Evolutionary conservation across 2,888 invertebrate species (phyloP).

Genomic region (Pediacus dermestoides): DNA sequence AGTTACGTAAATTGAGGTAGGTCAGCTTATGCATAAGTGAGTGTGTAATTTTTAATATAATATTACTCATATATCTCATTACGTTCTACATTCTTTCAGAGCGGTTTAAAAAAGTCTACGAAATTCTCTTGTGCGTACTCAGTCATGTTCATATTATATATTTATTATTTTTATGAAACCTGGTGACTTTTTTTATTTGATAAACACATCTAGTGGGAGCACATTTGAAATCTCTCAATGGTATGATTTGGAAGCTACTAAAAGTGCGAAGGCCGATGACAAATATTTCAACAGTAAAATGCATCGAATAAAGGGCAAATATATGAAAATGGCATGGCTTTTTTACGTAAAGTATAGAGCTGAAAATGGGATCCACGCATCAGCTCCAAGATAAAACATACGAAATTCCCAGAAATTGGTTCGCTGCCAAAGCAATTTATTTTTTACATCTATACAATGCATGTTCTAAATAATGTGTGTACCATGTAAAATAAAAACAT

Average conservation of each 20-base stretch:
- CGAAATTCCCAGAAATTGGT: conserved; percentile 47
- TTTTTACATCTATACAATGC: conserved; percentile 16
- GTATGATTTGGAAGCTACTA: conserved; percentile 23
- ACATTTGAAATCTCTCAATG: conserved; percentile 30
- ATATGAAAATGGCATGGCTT: conserved; percentile 49
- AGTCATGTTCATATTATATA: no score
- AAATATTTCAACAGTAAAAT: conserved; percentile 34
- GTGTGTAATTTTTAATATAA: no score
- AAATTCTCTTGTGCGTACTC: no score
- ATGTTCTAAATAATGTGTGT: conserved; percentile 11
- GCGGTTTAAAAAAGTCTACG: no score
- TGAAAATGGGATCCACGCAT: conserved; percentile 47
- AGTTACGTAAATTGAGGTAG: no score
- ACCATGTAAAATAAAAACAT: no score
- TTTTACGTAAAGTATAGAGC: conserved; percentile 44
- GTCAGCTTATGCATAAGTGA: no score
- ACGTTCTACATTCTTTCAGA: no score
- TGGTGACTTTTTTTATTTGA: conserved; percentile 5
- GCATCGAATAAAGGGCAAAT: conserved; percentile 46
- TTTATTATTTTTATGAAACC: not conserved
- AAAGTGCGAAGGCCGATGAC: conserved; percentile 29
- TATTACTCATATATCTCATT: no score
- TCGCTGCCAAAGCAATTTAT: conserved; percentile 39
- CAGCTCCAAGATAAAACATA: conserved; percentile 47
- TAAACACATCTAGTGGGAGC: conserved; percentile 3